Conservation (phyloP, 2,113 vertebrate species). For the Echinops telfairi region DNA sequence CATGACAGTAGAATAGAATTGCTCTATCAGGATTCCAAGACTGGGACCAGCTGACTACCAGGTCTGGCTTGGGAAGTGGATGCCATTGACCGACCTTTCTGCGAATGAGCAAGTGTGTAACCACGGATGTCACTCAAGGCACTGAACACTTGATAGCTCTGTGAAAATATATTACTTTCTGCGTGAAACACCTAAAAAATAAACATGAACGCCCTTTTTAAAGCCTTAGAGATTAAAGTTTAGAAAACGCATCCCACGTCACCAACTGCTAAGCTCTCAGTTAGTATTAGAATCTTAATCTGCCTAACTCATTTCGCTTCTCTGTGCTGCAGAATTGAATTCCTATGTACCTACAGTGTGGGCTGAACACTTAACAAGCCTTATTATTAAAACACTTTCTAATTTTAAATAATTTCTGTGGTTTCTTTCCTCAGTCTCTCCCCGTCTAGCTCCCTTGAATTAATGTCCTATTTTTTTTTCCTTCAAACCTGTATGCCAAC, state of each 20-base stretch:
- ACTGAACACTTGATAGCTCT: not conserved
- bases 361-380: not conserved
- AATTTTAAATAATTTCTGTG: conserved; percentile 23
- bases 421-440: not conserved
- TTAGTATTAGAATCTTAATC: not conserved
- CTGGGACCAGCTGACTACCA: not conserved
- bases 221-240: conserved; percentile 28
- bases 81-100: not conserved
- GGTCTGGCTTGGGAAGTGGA: not conserved
- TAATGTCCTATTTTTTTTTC: conserved; percentile 51
- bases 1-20: not conserved
- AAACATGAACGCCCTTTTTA: conserved; percentile 28
- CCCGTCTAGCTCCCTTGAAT: not conserved
- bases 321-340: not conserved
- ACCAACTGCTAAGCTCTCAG: not conserved
- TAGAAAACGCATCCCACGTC: not conserved
- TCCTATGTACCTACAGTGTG: not conserved
- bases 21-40: not conserved
- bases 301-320: not conserved
- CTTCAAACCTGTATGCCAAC: conserved; percentile 53
- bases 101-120: not conserved
- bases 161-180: conserved; percentile 29
- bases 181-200: not conserved
- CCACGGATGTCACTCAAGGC: too few species aligned
- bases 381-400: conserved; percentile 21